Percentiles rank a stretch among this genome's conserved stretches.
These are phyloP conservation scores for Smithornis capensis DNA, from an alignment of 2,113 vertebrate species.

Conservation along the genomic window DNA sequence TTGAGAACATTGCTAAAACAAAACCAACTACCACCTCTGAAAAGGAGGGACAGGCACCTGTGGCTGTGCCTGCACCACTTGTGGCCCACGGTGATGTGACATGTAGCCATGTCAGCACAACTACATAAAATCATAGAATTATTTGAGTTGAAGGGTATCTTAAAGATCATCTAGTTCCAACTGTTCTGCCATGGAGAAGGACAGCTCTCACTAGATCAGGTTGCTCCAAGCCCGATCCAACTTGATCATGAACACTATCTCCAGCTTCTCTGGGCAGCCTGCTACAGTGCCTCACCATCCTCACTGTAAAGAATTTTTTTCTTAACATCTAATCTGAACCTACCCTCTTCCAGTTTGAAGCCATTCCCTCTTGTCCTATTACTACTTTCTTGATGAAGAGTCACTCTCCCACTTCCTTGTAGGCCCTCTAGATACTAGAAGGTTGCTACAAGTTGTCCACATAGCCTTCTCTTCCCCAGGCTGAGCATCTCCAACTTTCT, in stretches of 20 bases:
- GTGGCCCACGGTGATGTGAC: fast-evolving
- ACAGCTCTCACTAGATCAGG: not conserved
- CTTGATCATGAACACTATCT: too few species aligned
- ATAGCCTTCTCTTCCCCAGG: not conserved
- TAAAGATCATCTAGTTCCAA: not conserved
- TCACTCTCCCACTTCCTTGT: not conserved
- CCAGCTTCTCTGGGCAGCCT: not conserved
- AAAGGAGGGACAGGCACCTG: not conserved
- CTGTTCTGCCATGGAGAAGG: not conserved
- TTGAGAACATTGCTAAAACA: not conserved
- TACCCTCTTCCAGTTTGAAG: not conserved
- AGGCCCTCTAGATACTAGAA: not conserved
- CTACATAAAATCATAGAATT: not conserved
- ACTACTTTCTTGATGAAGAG: not conserved
- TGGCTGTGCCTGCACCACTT: not conserved
- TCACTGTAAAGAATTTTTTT: not conserved
- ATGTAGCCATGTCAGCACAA: not conserved
- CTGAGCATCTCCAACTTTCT: not conserved
- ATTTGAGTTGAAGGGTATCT: not conserved
- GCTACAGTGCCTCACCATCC: not conserved
- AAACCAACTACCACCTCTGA: not conserved
- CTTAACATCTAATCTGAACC: not conserved
- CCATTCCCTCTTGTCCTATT: not conserved
- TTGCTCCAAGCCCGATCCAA: not conserved
- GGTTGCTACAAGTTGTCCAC: not conserved